Evolutionary conservation across 2,797 vertebrate genomes (phyloP), one percentile per base, ranked within the genome.

Genomic region (Podargus strigoides): DNA sequence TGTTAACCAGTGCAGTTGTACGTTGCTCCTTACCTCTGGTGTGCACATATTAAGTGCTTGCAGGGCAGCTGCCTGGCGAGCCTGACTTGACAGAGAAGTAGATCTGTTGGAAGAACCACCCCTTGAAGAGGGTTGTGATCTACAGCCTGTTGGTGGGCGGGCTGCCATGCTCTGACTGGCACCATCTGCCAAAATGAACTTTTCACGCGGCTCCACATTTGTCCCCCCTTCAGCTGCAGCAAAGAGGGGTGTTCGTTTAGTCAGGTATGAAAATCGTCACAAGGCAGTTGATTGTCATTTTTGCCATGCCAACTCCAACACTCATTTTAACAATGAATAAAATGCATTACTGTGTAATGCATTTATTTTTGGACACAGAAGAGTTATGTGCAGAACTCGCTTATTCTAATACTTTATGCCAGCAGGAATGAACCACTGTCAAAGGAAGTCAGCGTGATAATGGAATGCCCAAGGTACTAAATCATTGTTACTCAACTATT

Each of bases 111-210:
- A 99, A 21, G 99, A 99, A 41, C 98, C 98, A 15, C 98, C 99
- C 95, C 99, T 97, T 1, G 99, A 99, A 3, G 99, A 99, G 2
- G 99, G 99, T 47, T 99, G 98, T 9, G 99, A 99, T 84, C 99
- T 98, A 16, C 99, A 98, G 77, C 99, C 99, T 90, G 99, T 97
- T 50, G 99, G 99, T 91, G 99, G 98, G 98, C 99, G 99, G 86
- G 99, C 99, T 26, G 99, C 98, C 98, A 99, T 99, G 95, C 98
- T 98, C 96, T 99, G 99, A 67, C 98, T 99, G 96, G 99, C 98
- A 52, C 99, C 99, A 24, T 99, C 99, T 6, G 99, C 99, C 88
- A 99, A 96, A 92, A 99, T 99, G 97, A 99, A 99, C 98, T 99
- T 99, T 95, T 99, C 99, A 4, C 99, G 98, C 39, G 99, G 98